Evolutionary conservation across 2,113 vertebrate genomes (phyloP).

Genomic region (Delphinapterus leucas): DNA sequence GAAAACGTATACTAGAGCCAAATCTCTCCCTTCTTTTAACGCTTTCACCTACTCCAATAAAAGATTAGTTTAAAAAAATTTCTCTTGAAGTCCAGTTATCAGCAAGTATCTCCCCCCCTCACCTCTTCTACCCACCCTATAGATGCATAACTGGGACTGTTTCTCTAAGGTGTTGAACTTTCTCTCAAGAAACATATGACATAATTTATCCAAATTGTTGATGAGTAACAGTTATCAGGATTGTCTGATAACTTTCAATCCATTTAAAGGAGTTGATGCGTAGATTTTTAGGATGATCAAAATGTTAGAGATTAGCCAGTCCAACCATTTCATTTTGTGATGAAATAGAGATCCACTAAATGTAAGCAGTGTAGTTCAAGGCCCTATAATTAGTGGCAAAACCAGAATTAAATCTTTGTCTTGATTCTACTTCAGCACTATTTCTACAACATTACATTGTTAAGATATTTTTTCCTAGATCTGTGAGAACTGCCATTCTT

Average conservation of each 20-base stretch:
- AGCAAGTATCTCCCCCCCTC: background rate
- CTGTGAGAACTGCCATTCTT: background rate
- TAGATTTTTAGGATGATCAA: background rate
- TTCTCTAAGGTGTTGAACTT: conserved; percentile 7
- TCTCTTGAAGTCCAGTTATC: background rate
- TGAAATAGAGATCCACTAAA: background rate
- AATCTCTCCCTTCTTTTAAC: background rate
- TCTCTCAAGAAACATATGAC: background rate
- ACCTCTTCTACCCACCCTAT: background rate
- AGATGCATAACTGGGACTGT: background rate
- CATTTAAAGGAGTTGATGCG: conserved; percentile 22
- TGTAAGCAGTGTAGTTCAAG: background rate
- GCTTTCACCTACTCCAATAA: background rate
- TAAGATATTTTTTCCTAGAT: conserved; percentile 4
- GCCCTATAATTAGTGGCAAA: conserved; percentile 3
- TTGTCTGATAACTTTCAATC: background rate
- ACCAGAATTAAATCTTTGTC: background rate
- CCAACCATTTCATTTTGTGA: background rate
- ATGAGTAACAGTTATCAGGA: background rate
- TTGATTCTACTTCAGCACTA: background rate
- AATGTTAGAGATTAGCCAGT: background rate
- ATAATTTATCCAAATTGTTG: conserved; percentile 18
- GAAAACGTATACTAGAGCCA: background rate
- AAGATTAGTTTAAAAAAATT: background rate
- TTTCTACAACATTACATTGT: background rate